phyloP scores from a whole-genome alignment of 1,140 invertebrate genomes.

The Drosophila truncata region DNA sequence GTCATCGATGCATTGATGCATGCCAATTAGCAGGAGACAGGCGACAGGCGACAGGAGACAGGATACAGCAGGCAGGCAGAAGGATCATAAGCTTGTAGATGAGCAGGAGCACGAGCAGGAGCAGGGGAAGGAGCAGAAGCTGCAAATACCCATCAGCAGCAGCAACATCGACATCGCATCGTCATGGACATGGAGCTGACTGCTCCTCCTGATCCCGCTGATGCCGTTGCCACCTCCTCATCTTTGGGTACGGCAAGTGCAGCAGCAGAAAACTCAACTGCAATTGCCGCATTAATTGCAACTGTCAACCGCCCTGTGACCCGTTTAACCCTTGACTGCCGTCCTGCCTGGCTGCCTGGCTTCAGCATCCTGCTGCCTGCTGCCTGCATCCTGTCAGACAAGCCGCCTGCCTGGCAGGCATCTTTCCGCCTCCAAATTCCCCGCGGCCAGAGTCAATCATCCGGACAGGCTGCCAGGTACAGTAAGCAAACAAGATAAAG shows the following conservation, averaged over 20 bases:
- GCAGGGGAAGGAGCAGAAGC: not conserved
- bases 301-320: constrained; percentile 68
- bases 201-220: not conserved
- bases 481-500: not conserved
- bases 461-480: constrained; percentile 35
- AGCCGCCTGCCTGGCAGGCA: not conserved
- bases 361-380: not conserved
- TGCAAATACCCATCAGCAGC: constrained; percentile 22
- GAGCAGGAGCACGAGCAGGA: constrained; percentile 1
- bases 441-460: constrained; percentile 47
- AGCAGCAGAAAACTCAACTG: constrained; percentile 58
- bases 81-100: constrained; percentile 3
- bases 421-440: constrained; percentile 33
- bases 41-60: constrained; percentile 7
- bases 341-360: not conserved
- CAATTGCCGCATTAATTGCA: constrained; percentile 76
- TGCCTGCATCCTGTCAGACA: constrained; percentile 4
- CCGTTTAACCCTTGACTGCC: constrained; percentile 51
- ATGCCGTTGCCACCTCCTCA: constrained; percentile 47
- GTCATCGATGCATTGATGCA: constrained; percentile 82
- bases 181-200: constrained; percentile 20
- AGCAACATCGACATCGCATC: constrained; percentile 6
- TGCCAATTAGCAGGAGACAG: constrained; percentile 71
- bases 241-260: constrained; percentile 56
- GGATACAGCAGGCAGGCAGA: constrained; percentile 2